Percentiles rank a stretch among this genome's conserved stretches.
These are phyloP conservation scores for Paratrypauchen microcephalus DNA, from an alignment of 2,797 vertebrate species.

Conservation along the genomic window DNA sequence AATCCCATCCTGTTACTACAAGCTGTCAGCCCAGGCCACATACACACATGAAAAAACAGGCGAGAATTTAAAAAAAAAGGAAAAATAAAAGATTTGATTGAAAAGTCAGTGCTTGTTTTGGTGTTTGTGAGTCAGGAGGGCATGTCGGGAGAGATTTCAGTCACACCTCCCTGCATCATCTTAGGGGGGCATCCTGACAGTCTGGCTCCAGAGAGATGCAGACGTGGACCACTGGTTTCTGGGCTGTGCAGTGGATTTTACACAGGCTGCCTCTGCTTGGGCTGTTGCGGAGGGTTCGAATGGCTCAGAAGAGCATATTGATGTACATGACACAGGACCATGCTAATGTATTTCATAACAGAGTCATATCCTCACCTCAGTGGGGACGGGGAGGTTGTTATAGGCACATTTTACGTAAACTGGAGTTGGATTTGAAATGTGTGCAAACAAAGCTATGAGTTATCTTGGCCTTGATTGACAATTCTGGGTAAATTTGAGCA, in stretches of 20 bases:
- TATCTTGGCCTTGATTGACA: not conserved
- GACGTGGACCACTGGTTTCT: slow-evolving; percentile 57
- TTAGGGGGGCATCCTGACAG: slow-evolving; percentile 54
- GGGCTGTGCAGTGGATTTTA: slow-evolving; percentile 54
- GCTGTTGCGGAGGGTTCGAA: slow-evolving; percentile 36
- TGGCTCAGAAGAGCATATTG: slow-evolving; percentile 39
- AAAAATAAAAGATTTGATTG: slow-evolving; percentile 37
- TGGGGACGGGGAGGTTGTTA: not conserved
- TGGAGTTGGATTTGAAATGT: not conserved
- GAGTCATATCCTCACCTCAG: slow-evolving; percentile 37
- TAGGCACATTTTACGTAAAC: not conserved
- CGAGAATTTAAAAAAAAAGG: slow-evolving; percentile 17
- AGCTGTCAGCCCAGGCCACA: slow-evolving; percentile 49
- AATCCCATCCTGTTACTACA: slow-evolving; percentile 54
- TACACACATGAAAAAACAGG: slow-evolving; percentile 22
- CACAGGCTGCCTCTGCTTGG: slow-evolving; percentile 54
- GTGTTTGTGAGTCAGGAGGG: slow-evolving; percentile 46
- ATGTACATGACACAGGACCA: slow-evolving; percentile 53
- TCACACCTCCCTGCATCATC: slow-evolving; percentile 35
- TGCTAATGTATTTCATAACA: slow-evolving; percentile 54
- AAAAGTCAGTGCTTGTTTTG: slow-evolving; percentile 49
- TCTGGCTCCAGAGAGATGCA: slow-evolving; percentile 53
- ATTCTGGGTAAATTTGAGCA: not conserved
- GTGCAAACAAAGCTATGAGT: not conserved
- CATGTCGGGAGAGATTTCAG: slow-evolving; percentile 58